Evolutionary conservation across 2,113 vertebrate species (phyloP).

Genomic region (Pelecanoides urinatrix): DNA sequence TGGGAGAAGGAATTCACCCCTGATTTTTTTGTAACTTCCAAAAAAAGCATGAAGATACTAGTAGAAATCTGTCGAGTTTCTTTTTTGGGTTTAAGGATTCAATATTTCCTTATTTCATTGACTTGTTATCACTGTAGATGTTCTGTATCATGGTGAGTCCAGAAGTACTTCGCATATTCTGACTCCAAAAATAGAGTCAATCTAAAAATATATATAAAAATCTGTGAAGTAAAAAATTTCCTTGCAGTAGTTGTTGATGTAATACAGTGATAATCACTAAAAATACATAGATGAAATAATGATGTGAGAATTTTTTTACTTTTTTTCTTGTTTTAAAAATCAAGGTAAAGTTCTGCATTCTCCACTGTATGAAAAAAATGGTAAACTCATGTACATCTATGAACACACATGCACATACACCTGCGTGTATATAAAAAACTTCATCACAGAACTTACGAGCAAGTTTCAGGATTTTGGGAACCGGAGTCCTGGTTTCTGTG

Average conservation of each 20-base stretch:
- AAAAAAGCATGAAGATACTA: neutral
- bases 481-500: neutral
- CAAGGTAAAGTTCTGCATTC: neutral
- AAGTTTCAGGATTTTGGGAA: neutral
- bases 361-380: neutral
- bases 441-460: neutral
- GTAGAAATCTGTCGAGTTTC: neutral
- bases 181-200: neutral
- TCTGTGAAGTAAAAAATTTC: neutral
- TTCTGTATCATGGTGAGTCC: neutral
- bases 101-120: neutral
- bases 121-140: neutral
- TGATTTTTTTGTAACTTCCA: neutral
- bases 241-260: neutral
- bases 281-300: neutral
- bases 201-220: neutral
- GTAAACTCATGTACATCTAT: neutral
- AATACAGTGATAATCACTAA: neutral
- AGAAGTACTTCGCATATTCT: neutral
- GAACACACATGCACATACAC: accelerated
- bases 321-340: neutral
- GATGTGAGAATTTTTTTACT: neutral
- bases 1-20: neutral
- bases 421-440: neutral
- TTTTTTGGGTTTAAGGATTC: neutral